These are phyloP conservation scores for Anthonomus grandis DNA, from an alignment of 1,140 invertebrate species.

Conservation along the genomic window DNA sequence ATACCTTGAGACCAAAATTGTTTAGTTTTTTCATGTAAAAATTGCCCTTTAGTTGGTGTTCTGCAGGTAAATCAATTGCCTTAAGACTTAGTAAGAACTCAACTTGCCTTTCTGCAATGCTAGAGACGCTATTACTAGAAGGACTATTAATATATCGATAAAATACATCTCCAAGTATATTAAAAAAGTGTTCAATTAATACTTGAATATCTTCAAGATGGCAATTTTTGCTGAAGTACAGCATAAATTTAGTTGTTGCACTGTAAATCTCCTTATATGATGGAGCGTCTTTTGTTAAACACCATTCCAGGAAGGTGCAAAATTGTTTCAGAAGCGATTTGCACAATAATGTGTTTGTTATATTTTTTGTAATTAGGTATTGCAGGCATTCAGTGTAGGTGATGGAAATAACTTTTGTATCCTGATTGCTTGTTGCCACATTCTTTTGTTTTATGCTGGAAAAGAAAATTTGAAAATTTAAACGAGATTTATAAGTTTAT, in stretches of 20 bases:
- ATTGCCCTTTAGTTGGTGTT: neutral
- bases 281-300: constrained; percentile 45
- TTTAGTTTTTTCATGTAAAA: constrained; percentile 28
- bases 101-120: constrained; percentile 39
- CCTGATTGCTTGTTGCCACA: constrained; percentile 57
- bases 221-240: constrained; percentile 57
- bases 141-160: constrained; percentile 39
- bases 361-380: constrained; percentile 55
- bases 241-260: constrained; percentile 52
- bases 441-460: constrained; percentile 55
- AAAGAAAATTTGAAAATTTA: too few relatives aligned
- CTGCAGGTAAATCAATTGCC: neutral
- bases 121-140: constrained; percentile 28
- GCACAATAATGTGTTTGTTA: constrained; percentile 48
- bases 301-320: constrained; percentile 50
- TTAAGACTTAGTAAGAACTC: constrained; percentile 45
- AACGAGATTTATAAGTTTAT: too few relatives aligned
- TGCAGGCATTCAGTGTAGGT: constrained; percentile 69
- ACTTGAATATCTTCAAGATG: constrained; percentile 34
- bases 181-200: constrained; percentile 56
- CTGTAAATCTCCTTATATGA: constrained; percentile 51
- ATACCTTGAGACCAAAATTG: constrained; percentile 52
- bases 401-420: constrained; percentile 58
- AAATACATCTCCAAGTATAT: constrained; percentile 50
- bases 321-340: constrained; percentile 49